Evolutionary conservation across 2,113 vertebrate species (phyloP).

Genomic region (Gambusia holbrooki): DNA sequence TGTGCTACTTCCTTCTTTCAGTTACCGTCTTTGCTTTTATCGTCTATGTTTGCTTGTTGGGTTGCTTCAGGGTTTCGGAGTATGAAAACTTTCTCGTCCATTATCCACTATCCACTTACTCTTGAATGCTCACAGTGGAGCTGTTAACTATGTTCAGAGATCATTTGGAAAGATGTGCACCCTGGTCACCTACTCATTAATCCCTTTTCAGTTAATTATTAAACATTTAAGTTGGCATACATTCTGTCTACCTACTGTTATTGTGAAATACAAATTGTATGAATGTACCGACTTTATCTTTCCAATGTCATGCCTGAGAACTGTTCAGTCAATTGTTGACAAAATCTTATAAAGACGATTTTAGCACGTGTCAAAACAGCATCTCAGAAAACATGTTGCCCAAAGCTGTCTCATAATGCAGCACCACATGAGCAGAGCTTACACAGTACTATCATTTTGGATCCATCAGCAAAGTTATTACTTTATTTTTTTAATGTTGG

Average conservation of each 20-base stretch:
- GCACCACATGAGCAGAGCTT: neutral
- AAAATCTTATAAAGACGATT: neutral
- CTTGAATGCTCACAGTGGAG: too few relatives aligned
- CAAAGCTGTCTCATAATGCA: neutral
- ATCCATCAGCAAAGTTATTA: neutral
- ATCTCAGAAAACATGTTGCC: neutral
- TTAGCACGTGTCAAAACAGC: constrained; percentile 2
- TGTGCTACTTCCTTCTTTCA: too few relatives aligned
- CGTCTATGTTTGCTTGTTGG: too few relatives aligned
- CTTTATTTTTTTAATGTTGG: neutral
- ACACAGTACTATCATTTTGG: neutral
- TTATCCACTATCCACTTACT: too few relatives aligned
- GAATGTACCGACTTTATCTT: neutral
- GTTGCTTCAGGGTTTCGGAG: too few relatives aligned
- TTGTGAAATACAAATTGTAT: neutral
- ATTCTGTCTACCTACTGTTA: neutral
- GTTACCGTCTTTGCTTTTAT: too few relatives aligned
- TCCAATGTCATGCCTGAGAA: neutral
- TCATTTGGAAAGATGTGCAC: too few relatives aligned
- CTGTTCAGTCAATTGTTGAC: neutral
- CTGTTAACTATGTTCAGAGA: too few relatives aligned
- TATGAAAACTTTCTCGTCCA: too few relatives aligned
- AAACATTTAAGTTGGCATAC: neutral
- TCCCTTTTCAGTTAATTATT: neutral
- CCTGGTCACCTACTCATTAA: neutral